These are phyloP conservation scores for Antheraea pernyi DNA, from an alignment of 1,140 invertebrate species.

Conservation along the genomic window DNA sequence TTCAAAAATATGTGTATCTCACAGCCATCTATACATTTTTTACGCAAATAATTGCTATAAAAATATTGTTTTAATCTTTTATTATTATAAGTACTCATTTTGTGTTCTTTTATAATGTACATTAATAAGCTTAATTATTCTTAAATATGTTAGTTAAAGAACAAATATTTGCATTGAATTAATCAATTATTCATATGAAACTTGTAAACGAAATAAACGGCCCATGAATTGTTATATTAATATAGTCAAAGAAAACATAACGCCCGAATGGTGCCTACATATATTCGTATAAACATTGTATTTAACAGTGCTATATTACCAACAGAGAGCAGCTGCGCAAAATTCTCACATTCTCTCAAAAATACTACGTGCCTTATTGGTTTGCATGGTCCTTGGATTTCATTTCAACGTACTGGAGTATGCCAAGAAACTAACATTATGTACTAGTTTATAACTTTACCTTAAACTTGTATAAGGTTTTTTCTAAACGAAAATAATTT, in stretches of 20 bases:
- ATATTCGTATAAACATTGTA: slow-evolving; percentile 18
- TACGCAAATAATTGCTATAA: too few species aligned
- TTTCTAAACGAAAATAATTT: neutral
- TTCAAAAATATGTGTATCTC: too few species aligned
- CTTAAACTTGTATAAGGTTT: neutral
- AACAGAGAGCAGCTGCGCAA: slow-evolving; percentile 44
- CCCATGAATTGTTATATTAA: neutral
- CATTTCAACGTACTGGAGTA: neutral
- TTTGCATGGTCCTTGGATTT: slow-evolving; percentile 38
- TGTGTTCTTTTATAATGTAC: too few species aligned
- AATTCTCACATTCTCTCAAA: slow-evolving; percentile 53
- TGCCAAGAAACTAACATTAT: slow-evolving; percentile 15
- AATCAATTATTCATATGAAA: neutral
- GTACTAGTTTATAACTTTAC: neutral
- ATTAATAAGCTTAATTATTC: too few species aligned
- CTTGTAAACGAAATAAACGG: neutral
- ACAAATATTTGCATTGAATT: neutral
- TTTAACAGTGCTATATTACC: slow-evolving; percentile 37
- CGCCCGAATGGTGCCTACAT: slow-evolving; percentile 10
- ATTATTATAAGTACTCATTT: too few species aligned
- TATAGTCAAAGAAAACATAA: neutral
- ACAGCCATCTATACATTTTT: too few species aligned
- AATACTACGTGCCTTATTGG: slow-evolving; percentile 59
- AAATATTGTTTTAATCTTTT: too few species aligned
- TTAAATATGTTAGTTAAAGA: neutral